Evolutionary conservation across 2,888 invertebrate species (phyloP).

Genomic region (Coenonympha glycerion): DNA sequence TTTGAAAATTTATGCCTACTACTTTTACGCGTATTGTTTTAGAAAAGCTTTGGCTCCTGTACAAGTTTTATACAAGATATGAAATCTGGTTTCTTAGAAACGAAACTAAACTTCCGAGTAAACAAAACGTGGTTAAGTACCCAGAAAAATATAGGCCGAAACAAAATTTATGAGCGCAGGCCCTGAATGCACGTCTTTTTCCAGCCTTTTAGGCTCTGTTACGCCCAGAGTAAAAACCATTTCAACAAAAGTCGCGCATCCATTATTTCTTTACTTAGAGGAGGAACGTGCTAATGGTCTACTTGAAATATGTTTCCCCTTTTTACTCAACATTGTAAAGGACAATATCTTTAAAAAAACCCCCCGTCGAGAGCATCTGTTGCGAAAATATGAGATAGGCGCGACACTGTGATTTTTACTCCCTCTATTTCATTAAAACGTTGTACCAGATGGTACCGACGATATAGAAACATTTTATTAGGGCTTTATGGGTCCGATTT

Average conservation of each 20-base stretch:
- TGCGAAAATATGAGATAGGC: slow-evolving; percentile 28
- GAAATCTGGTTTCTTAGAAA: too few species aligned
- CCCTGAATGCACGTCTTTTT: slow-evolving; percentile 3
- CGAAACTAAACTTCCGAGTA: background rate
- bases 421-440: slow-evolving; percentile 18
- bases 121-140: background rate
- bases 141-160: background rate
- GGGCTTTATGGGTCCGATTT: background rate
- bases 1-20: too few species aligned
- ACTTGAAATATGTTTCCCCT: slow-evolving; percentile 31
- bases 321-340: slow-evolving; percentile 20
- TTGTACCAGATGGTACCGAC: slow-evolving; percentile 16
- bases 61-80: too few species aligned
- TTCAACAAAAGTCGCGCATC: slow-evolving; percentile 15
- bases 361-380: slow-evolving; percentile 29
- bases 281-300: slow-evolving; percentile 31
- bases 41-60: too few species aligned
- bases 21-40: too few species aligned
- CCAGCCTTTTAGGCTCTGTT: slow-evolving; percentile 5
- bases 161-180: background rate
- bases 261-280: slow-evolving; percentile 17
- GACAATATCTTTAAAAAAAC: slow-evolving; percentile 24
- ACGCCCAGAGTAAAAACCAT: slow-evolving; percentile 13
- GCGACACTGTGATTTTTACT: slow-evolving; percentile 21
- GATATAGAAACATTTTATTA: slow-evolving; percentile 8